Conservation (phyloP, 2,113 vertebrate genomes). For the Solenodon paradoxus region DNA sequence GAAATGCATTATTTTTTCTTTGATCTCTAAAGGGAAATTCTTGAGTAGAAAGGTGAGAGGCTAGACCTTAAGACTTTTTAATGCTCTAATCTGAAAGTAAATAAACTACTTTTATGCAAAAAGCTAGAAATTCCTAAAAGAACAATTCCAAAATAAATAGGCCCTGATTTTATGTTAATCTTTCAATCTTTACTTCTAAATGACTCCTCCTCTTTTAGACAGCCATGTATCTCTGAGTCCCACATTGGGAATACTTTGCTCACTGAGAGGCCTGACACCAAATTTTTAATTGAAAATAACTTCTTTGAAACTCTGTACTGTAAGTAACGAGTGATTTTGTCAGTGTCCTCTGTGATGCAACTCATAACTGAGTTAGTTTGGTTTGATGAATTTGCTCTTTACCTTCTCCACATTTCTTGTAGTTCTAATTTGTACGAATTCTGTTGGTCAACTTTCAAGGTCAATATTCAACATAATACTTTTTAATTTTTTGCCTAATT, state of each 20-base stretch:
- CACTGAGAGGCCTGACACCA: neutral
- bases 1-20: slow-evolving; percentile 59
- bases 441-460: neutral
- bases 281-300: slow-evolving; percentile 5
- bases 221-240: neutral
- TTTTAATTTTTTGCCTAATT: neutral
- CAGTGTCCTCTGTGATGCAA: neutral
- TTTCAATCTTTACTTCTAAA: slow-evolving; percentile 1
- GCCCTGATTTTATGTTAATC: neutral
- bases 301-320: neutral
- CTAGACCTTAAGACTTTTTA: neutral
- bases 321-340: neutral
- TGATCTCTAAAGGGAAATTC: slow-evolving; percentile 58
- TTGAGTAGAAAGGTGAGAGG: slow-evolving; percentile 43
- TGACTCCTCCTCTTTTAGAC: neutral
- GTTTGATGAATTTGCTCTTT: neutral
- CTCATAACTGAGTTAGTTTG: neutral
- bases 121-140: neutral
- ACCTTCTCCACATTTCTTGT: neutral
- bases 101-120: neutral
- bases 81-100: slow-evolving; percentile 19
- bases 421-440: neutral
- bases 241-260: neutral
- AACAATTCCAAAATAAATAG: neutral
- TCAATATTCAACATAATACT: too few relatives aligned